Base-by-base conservation (phyloP, 1,140 invertebrate species). In the Phortica variegata region DNA sequence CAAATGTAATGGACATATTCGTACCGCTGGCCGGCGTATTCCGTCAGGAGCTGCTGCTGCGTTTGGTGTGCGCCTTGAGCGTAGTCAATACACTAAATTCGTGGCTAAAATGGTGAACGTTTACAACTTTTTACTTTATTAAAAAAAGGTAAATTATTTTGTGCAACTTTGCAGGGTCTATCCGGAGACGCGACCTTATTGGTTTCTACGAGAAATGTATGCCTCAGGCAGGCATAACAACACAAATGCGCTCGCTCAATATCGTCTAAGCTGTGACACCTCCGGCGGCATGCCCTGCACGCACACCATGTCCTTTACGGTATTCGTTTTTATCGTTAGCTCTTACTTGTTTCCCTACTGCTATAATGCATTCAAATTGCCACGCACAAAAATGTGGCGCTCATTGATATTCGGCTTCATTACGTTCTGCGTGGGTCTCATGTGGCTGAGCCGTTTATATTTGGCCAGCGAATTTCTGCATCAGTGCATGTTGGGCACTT, bases 381-480 rank as follows among this genome's bases (percentile, higher is more conserved):
- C 15, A 32, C 16, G 18, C 2, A 15, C 46, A 1, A 8, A 33
- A 8, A 15, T 18, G 6, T 56, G 12, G 36, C 29, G 46, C 0
- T 23, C 20, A 7, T 0, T 44, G 7, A 18, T 31, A 17, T 48
- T 42, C 20, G 21, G 9, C 5, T 0, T 34, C 17, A 39, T 50
- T 12, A 8, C 20, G 2, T 40, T 8, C 7, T 32, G 29, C 19
- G n/a, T 50, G 34, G 23, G 52, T n/a, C 38, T 33, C 36, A 56
- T 73, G 52, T 66, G 60, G 56, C 37, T 74, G 13, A 69, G 66
- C 26, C 61, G 71, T 8, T 51, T 74, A 13, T 74, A 66, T 39
- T 26, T 72, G 15, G 61, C 59, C 15, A 62, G 59, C 0, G 68
- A 74, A 42, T 74, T 73, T 19, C 40, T 73, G 12, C 71, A 74